Conservation (phyloP, 2,888 invertebrate species). For the Mythimna lalbum region DNA sequence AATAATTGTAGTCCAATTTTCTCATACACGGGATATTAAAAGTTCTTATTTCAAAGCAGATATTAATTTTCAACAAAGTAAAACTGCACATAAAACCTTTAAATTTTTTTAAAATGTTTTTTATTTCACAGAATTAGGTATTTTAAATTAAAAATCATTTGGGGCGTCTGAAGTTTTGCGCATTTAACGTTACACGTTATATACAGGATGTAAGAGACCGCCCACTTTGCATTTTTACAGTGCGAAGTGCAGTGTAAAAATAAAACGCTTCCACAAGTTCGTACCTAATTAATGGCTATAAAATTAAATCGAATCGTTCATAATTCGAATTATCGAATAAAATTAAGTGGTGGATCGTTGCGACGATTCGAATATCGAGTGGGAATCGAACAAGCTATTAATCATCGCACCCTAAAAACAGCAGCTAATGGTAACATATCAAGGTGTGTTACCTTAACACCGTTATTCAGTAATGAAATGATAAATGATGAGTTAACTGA, state of each 20-base stretch:
- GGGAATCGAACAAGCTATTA: slow-evolving; percentile 65
- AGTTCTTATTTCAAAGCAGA: too few species aligned
- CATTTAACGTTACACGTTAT: too few species aligned
- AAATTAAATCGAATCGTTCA: slow-evolving; percentile 52
- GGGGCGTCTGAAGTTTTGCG: too few species aligned
- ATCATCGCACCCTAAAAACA: slow-evolving; percentile 66
- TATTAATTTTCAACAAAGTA: too few species aligned
- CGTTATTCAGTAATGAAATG: slow-evolving; percentile 56
- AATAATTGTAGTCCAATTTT: too few species aligned
- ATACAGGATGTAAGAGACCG: too few species aligned
- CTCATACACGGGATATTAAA: too few species aligned
- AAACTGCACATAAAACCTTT: too few species aligned
- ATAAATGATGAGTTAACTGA: slow-evolving; percentile 56
- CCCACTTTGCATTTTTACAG: too few species aligned
- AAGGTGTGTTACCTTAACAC: slow-evolving; percentile 69
- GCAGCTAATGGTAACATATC: slow-evolving; percentile 57
- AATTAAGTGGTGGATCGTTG: slow-evolving; percentile 57
- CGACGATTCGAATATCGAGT: slow-evolving; percentile 59
- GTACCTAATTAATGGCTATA: slow-evolving; percentile 41
- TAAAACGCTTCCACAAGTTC: slow-evolving; percentile 28
- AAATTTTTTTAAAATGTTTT: too few species aligned
- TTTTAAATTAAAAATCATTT: too few species aligned
- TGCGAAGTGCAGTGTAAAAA: neutral
- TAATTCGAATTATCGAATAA: slow-evolving; percentile 34
- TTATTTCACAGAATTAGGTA: too few species aligned